These are phyloP conservation scores for Tanytarsus gracilentus DNA, from an alignment of 2,888 invertebrate genomes.

Conservation along the genomic window DNA sequence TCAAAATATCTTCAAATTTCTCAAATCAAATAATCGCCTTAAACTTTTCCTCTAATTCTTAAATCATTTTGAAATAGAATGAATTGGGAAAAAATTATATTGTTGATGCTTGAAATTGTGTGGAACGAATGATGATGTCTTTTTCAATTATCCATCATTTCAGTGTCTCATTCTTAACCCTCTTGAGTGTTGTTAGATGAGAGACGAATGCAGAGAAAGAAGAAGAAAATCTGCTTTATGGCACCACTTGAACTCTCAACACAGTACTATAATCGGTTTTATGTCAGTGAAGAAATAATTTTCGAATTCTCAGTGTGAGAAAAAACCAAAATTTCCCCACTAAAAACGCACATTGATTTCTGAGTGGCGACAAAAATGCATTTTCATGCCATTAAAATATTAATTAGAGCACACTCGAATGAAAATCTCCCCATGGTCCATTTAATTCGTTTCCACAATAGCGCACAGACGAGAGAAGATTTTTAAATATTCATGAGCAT, in stretches of 20 bases:
- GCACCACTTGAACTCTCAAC: constrained; percentile 15
- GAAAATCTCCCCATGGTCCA: not conserved
- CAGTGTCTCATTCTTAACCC: constrained; percentile 20
- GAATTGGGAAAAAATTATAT: not conserved
- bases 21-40: too few species aligned
- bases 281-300: constrained; percentile 7
- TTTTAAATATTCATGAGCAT: constrained; percentile 15
- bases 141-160: constrained; percentile 24
- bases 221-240: constrained; percentile 15
- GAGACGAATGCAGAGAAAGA: not conserved
- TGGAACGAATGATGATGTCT: constrained; percentile 26
- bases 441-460: not conserved
- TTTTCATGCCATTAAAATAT: constrained; percentile 6
- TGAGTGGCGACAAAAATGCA: not conserved
- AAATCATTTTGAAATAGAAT: too few species aligned
- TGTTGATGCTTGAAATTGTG: constrained; percentile 26
- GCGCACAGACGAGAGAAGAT: not conserved
- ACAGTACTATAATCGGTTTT: constrained; percentile 21
- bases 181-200: constrained; percentile 7
- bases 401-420: not conserved
- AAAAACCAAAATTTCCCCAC: not conserved
- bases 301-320: too few species aligned
- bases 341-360: not conserved
- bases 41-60: too few species aligned
- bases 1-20: too few species aligned